Evolutionary conservation across 1,140 invertebrate genomes (phyloP).

Genomic region (Portunus trituberculatus): DNA sequence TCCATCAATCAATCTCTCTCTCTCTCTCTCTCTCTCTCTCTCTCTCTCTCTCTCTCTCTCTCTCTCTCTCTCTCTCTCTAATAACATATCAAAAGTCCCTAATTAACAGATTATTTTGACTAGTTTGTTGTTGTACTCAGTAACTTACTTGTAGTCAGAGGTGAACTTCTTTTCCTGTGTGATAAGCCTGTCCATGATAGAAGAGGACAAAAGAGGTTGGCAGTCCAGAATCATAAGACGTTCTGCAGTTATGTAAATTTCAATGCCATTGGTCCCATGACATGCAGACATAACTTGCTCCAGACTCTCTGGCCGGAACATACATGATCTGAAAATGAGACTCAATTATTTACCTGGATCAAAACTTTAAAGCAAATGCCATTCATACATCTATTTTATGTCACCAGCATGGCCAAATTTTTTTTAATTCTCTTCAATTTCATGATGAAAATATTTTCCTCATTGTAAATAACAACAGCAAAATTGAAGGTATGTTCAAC

Average conservation of each 20-base stretch:
- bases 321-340: slow-evolving; percentile 50
- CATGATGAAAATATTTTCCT: no score
- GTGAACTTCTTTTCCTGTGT: slow-evolving; percentile 78
- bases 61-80: no score
- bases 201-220: slow-evolving; percentile 85
- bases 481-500: no score
- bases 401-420: no score
- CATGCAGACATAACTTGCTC: slow-evolving; percentile 78
- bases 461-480: no score
- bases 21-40: neutral
- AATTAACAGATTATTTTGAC: no score
- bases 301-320: slow-evolving; percentile 73
- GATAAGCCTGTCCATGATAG: slow-evolving; percentile 84
- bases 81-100: no score
- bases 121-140: neutral
- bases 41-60: no score
- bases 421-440: no score
- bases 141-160: slow-evolving; percentile 68
- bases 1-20: neutral
- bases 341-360: no score
- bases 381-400: no score
- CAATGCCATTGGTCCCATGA: slow-evolving; percentile 85
- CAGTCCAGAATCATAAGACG: slow-evolving; percentile 85
- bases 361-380: no score
- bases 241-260: slow-evolving; percentile 85